Evolutionary conservation across 2,888 invertebrate species (phyloP), one percentile per base, ranked within the genome.

Genomic region (Hofmannophila pseudospretella): DNA sequence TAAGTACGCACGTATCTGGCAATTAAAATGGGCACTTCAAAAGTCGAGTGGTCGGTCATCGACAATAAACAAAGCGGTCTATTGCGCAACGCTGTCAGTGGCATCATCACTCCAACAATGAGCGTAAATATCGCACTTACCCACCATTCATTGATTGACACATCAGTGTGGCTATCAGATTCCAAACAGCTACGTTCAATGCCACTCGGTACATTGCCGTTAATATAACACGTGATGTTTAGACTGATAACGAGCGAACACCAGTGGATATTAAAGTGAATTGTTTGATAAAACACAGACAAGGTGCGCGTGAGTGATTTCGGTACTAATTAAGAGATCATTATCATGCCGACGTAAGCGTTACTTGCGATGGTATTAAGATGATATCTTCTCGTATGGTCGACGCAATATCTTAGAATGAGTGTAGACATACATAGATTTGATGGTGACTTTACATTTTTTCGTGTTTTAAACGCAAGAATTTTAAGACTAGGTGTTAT

Each of bases 51-150:
- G 32, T 19, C 34, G 23, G 37, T 41, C 42, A 34, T 36, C 31
- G 40, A 25, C 28, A 27, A 34, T 32, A 39, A 38, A 40, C 42
- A 44, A 42, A 44, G 29, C 39, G 38, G 34, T 39, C 35, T 41
- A 36, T 47, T 47, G 44, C 40, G 40, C 38, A 46, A 44, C 41
- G 29, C 33, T 31, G 34, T 35, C 38, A 32, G 38, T 35, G 41
- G 36, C 40, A 43, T 38, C 48, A 38, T 42, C 36, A 38, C 30
- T 9, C 39, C 41, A 54, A 60, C 66, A 63, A 62, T 56, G 59
- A 52, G 53, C 55, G 58, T 65, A 63, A 67, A 67, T 67, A 67
- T 62, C 55, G 51, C 55, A 60, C 60, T 65, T 57, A 52, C 47
- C 37, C 41, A 35, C 44, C 46, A 35, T 42, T 35, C 45, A 39